Percentiles rank a stretch among this genome's conserved stretches.
phyloP scores from a whole-genome alignment of 2,113 vertebrate species.

The mouse (Mus musculus) region GRCm39 chr17:11845501-11846000 shows the following conservation, averaged over 20 bases:
- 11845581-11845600: neutral
- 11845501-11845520: neutral
- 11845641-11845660: neutral
- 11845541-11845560: neutral
- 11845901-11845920: rapidly evolving
- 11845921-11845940: neutral
- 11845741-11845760: neutral
- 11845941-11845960: rapidly evolving
- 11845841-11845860: rapidly evolving
- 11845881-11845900: too few species aligned
- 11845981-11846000: too few species aligned
- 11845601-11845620: neutral
- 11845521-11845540: neutral
- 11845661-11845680: too few species aligned
- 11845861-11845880: neutral
- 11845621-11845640: neutral
- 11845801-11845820: rapidly evolving
- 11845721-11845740: neutral
- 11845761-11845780: neutral
- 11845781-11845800: neutral
- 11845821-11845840: neutral
- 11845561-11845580: too few species aligned
- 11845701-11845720: neutral
- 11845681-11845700: too few species aligned
- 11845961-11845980: rapidly evolving